Base-by-base conservation (phyloP, 2,113 vertebrate species). In the Oreochromis aureus region DNA sequence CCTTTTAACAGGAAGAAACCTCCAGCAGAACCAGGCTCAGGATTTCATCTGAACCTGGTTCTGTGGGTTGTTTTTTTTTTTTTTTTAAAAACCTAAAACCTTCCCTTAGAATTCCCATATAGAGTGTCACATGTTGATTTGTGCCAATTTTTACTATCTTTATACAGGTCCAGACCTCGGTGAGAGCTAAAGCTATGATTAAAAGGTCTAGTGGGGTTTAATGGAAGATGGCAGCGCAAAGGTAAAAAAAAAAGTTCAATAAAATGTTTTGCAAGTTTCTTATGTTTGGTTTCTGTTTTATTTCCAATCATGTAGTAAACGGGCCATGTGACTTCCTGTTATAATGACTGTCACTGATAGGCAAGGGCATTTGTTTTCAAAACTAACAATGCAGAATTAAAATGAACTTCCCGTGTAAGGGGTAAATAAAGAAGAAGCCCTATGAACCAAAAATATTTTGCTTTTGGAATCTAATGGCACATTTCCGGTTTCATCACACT, bases 1-100 rank as follows among this genome's bases (percentile, higher is more conserved):
- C 15, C 58, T 59, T 59, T 59, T 6, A 18, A 59, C 15, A 59
- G 27, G 58, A 32, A 59, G 15, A 32, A 32, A 59, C 5, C 56
- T 59, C 27, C 3, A 0, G 0, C 56, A 6, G 5, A 32, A 32
- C 27, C 56, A 59, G 56, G 56, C 56, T 59, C 56, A 32, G 56
- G 58, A 18, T 61, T 32, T 61, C 1, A 32, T 2, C 58, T 61
- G 58, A 61, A 3, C 5, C 18, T 4, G 58, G 3, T 61, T 61
- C 30, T 61, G 58, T 34, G 30, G 15, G 30, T 19, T 34, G 30
- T 34, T 34, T 61, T 24, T 24, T 24, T 61, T 34, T 61, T 61
- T 30, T 34, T 61, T 61, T 61, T 34, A 59, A 32, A 59, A 27
- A 59, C 5, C 27, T 61, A 44, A 44, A 63, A 18, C 11, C 12